A percentile compares a stretch with the other conserved stretches of the same genome.
Conservation (phyloP, 2,888 invertebrate species). For the Tortricodes alternella region DNA sequence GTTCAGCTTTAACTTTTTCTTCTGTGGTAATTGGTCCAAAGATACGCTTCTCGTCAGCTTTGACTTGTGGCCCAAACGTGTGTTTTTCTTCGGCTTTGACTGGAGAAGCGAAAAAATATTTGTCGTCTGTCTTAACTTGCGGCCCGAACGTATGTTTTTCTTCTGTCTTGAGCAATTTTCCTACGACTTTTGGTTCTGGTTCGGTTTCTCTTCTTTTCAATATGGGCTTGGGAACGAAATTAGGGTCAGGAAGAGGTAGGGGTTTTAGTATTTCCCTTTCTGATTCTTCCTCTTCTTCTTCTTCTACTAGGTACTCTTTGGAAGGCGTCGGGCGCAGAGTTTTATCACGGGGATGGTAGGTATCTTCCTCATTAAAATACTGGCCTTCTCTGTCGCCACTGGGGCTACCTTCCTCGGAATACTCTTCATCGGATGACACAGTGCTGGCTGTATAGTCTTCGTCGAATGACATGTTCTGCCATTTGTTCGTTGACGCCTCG, state of each 20-base stretch:
- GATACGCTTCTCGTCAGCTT: constrained; percentile 25
- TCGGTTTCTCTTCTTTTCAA: constrained; percentile 83
- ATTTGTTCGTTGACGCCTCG: constrained; percentile 63
- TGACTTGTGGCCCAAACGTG: constrained; percentile 13
- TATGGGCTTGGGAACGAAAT: constrained; percentile 90
- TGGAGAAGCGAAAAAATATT: constrained; percentile 32
- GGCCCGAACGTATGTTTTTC: constrained; percentile 36
- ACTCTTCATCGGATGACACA: constrained; percentile 78
- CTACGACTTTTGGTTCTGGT: constrained; percentile 42
- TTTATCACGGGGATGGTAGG: constrained; percentile 86
- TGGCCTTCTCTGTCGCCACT: constrained; percentile 58
- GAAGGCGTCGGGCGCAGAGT: constrained; percentile 49
- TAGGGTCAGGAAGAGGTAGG: constrained; percentile 85
- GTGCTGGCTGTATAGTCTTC: constrained; percentile 86
- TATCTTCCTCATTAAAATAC: constrained; percentile 83
- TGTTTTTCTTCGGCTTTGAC: constrained; percentile 32
- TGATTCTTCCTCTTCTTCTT: constrained; percentile 76
- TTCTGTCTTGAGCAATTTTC: constrained; percentile 25
- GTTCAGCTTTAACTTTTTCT: constrained; percentile 42
- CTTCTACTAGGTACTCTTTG: constrained; percentile 54
- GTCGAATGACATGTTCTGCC: constrained; percentile 78
- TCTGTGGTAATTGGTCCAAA: constrained; percentile 4
- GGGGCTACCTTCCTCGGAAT: constrained; percentile 69
- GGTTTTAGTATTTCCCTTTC: constrained; percentile 84
- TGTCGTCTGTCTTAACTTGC: constrained; percentile 30